Conservation (phyloP, 2,113 vertebrate species). For the Corvus moneduloides region DNA sequence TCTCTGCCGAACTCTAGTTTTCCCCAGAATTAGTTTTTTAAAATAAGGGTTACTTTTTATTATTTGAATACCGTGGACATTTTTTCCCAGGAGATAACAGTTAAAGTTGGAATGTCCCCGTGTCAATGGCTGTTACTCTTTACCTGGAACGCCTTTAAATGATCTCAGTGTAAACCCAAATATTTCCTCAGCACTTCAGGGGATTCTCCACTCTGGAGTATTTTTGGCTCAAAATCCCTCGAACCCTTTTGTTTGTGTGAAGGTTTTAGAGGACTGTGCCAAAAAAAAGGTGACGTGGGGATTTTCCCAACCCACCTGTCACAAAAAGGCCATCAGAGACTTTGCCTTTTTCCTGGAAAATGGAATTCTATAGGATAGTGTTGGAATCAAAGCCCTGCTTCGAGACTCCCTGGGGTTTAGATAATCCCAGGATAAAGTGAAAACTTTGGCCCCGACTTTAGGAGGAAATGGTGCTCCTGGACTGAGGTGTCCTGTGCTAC, state of each 20-base stretch:
- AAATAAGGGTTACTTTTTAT: background rate
- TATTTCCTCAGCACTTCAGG: background rate
- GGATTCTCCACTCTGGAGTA: background rate
- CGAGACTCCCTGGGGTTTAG: background rate
- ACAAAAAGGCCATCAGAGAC: background rate
- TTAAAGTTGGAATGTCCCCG: background rate
- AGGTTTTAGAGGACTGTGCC: background rate
- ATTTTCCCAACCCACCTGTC: background rate
- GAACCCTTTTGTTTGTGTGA: background rate
- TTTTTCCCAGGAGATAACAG: background rate
- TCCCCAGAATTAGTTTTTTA: background rate
- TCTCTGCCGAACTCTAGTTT: background rate
- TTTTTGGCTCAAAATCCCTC: background rate
- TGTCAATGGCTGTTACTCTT: background rate
- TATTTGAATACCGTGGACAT: background rate
- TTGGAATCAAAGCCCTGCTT: background rate
- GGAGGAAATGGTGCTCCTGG: background rate
- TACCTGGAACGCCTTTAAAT: background rate
- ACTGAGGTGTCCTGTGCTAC: rapidly evolving
- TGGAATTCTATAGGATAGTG: background rate
- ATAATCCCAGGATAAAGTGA: background rate
- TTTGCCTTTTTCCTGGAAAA: background rate
- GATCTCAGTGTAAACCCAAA: background rate
- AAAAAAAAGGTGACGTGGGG: background rate
- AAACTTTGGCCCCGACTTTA: background rate